Base-by-base conservation (phyloP, 2,888 invertebrate genomes). In the Ormyrus nitidulus region DNA sequence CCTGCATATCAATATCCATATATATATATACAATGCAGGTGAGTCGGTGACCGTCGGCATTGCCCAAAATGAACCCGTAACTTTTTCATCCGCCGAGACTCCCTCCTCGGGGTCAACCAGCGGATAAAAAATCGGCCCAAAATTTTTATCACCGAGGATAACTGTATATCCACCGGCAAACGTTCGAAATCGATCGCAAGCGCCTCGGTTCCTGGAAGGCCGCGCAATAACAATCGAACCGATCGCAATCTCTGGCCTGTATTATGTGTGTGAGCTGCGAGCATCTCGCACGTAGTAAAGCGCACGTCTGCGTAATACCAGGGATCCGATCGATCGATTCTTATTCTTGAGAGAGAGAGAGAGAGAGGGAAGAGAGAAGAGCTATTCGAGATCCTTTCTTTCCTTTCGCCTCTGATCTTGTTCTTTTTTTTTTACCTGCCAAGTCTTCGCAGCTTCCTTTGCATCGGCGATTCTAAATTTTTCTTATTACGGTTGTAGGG, bases 251-350 rank as follows among this genome's bases (percentile, higher is more conserved):
- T 11, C 34, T 34, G 34, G 34, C 34, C 34, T 34, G 34, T 34
- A 34, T 34, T 34, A 9, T 49, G 34, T 49, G 44, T 46, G 66
- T 51, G 51, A 13, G 49, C 13, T 2, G 34, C 2, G 0, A n/a
- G n/a, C 48, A 34, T 13, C 46, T 66, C 61, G 87, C 87, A 87
- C 87, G 87, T 87, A 87, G 83, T 61, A 61, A 71, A 79, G 87
- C 85, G 85, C 88, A 86, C 86, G 87, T 86, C 88, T 87, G 89
- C 89, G 89, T 89, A 89, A 89, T 89, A 89, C 89, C 89, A 89
- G 89, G 85, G 87, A 88, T 86, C 87, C 86, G 85, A 76, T 80
- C 72, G 76, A 80, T 79, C 74, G 74, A 69, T 75, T 13, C 61
- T 53, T 19, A 13, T 13, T 56, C 61, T 9, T 51, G 34, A 34